A percentile compares a stretch with the other conserved stretches of the same genome.
Conservation (phyloP, 1,140 invertebrate genomes). For the Papilio glaucus region DNA sequence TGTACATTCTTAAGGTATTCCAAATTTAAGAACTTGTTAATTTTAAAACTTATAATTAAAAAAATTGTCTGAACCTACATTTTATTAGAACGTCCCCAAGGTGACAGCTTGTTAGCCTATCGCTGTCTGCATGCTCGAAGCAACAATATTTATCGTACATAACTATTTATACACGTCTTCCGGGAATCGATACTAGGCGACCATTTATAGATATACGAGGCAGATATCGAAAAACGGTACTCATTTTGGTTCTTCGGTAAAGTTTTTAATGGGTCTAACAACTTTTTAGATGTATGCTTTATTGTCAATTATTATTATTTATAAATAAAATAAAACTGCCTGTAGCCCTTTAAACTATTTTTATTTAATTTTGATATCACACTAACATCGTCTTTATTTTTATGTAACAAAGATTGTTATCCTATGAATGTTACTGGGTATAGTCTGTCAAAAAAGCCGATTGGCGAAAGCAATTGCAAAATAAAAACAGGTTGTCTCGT, state of each 20-base stretch:
- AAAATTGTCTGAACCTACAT: too few relatives aligned
- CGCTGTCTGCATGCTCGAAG: background rate
- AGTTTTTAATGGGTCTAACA: too few relatives aligned
- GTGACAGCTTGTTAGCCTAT: background rate
- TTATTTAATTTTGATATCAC: too few relatives aligned
- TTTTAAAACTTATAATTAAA: too few relatives aligned
- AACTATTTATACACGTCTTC: background rate
- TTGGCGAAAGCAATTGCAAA: background rate
- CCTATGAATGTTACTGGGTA: background rate
- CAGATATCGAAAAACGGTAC: background rate
- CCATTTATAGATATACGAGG: background rate
- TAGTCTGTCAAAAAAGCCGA: conserved; percentile 19
- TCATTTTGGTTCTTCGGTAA: background rate
- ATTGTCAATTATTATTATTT: too few relatives aligned
- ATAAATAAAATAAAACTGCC: too few relatives aligned
- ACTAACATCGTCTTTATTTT: background rate
- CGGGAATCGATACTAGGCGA: background rate
- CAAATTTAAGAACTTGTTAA: too few relatives aligned
- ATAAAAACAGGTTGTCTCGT: background rate
- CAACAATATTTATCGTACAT: background rate
- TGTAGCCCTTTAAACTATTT: too few relatives aligned
- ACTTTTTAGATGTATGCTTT: too few relatives aligned
- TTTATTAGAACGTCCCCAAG: background rate
- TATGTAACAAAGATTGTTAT: background rate
- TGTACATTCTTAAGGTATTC: too few relatives aligned